Percentiles rank a stretch among this genome's conserved stretches.
Evolutionary conservation across 2,888 invertebrate species (phyloP).

Genomic region (Drosophila formosana): DNA sequence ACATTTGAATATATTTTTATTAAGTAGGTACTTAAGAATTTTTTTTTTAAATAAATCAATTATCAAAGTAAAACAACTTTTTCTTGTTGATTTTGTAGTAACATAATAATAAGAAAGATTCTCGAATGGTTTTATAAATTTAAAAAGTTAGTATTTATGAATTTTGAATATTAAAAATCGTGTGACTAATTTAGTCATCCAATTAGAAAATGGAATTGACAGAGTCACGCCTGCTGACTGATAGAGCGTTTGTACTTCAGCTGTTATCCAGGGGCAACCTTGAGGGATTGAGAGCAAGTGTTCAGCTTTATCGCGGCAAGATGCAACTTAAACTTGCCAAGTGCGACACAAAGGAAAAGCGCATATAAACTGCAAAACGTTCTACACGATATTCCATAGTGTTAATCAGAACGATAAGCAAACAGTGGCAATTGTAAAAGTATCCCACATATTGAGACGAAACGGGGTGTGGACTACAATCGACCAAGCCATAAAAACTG

Average conservation of each 20-base stretch:
- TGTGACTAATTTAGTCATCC: too few species aligned
- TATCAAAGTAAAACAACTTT: too few species aligned
- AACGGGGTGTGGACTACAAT: not conserved
- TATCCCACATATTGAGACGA: slow-evolving; percentile 6
- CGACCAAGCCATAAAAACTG: slow-evolving; percentile 15
- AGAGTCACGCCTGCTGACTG: not conserved
- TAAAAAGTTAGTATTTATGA: too few species aligned
- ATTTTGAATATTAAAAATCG: too few species aligned
- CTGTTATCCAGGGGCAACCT: slow-evolving; percentile 27
- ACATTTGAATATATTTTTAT: too few species aligned
- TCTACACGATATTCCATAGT: not conserved
- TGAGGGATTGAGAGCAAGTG: slow-evolving; percentile 37
- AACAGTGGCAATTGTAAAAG: slow-evolving; percentile 10
- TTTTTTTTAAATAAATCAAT: too few species aligned
- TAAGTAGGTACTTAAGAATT: too few species aligned
- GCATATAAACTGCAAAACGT: not conserved
- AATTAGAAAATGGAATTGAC: not conserved
- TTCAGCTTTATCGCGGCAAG: slow-evolving; percentile 19
- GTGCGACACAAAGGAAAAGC: slow-evolving; percentile 12
- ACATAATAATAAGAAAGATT: too few species aligned
- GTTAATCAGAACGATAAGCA: slow-evolving; percentile 35
- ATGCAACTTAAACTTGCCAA: slow-evolving; percentile 63
- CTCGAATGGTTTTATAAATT: too few species aligned
- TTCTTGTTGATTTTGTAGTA: too few species aligned
- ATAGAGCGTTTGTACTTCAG: not conserved